These are phyloP conservation scores for Tinea trinotella DNA, from an alignment of 2,888 invertebrate species.

Conservation along the genomic window DNA sequence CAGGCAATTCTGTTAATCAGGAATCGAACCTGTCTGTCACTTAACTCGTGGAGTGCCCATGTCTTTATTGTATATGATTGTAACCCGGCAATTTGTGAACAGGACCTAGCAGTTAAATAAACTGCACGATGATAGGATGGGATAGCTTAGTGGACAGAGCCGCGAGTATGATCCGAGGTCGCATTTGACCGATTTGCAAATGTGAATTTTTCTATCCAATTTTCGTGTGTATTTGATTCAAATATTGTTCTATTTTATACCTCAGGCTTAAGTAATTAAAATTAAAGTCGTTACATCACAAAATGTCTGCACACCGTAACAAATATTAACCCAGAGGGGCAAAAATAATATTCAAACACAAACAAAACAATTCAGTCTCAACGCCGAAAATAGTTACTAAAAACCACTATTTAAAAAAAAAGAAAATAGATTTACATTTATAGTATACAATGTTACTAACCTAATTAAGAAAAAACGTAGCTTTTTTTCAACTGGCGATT, in stretches of 20 bases:
- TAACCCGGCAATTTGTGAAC: no score
- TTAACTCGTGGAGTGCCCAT: no score
- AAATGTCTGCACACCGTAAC: conserved; percentile 1
- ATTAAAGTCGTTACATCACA: conserved; percentile 4
- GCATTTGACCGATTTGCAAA: no score
- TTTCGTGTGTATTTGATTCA: no score
- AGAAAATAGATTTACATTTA: conserved; percentile 27
- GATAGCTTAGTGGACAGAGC: no score
- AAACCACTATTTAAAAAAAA: conserved; percentile 31
- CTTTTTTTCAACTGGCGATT: conserved; percentile 7
- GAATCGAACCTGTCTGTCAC: no score
- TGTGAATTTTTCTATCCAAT: no score
- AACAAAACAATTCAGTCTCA: conserved; percentile 73
- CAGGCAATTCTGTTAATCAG: no score
- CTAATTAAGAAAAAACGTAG: conserved; percentile 5
- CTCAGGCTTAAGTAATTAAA: not conserved
- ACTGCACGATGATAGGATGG: no score
- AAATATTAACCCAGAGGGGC: conserved; percentile 16
- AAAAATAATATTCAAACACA: conserved; percentile 65
- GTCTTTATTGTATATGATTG: no score
- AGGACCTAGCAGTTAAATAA: no score
- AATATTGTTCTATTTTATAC: conserved; percentile 1
- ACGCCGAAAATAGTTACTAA: conserved; percentile 53
- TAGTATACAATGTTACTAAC: not conserved
- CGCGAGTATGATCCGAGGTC: no score